These are phyloP conservation scores for Conger conger DNA, from an alignment of 2,113 vertebrate species.

Conservation along the genomic window DNA sequence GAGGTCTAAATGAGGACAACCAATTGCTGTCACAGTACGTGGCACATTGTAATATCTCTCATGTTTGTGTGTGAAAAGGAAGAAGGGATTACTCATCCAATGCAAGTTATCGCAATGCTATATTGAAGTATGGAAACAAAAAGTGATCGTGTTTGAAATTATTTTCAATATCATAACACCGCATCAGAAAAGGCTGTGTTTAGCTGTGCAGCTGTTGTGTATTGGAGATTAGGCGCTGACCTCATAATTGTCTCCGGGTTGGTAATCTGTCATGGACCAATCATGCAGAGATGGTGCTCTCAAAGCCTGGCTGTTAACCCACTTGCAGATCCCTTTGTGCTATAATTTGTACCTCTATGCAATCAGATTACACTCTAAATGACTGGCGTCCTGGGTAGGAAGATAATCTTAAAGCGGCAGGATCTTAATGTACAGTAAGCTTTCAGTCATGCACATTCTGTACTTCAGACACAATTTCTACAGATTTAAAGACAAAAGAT, in stretches of 20 bases:
- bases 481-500: background rate
- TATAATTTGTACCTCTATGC: conserved; percentile 73
- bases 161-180: conserved; percentile 46
- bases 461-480: conserved; percentile 3
- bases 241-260: conserved; percentile 76
- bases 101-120: conserved; percentile 22
- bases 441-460: conserved; percentile 21
- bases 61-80: conserved; percentile 31
- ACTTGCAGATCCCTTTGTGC: conserved; percentile 72
- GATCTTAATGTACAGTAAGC: conserved; percentile 56
- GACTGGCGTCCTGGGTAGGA: conserved; percentile 71
- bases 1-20: background rate
- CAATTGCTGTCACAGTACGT: conserved; percentile 18
- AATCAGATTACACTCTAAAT: conserved; percentile 84
- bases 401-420: conserved; percentile 72
- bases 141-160: background rate
- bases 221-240: conserved; percentile 78
- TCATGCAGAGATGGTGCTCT: conserved; percentile 76
- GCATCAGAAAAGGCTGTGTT: conserved; percentile 57
- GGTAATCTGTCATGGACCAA: conserved; percentile 78
- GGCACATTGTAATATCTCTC: conserved; percentile 16
- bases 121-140: conserved; percentile 28
- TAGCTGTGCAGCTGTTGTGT: conserved; percentile 70
- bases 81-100: conserved; percentile 34
- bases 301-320: conserved; percentile 71